Conservation (phyloP, 2,888 invertebrate genomes). For the Mayetiola destructor region DNA sequence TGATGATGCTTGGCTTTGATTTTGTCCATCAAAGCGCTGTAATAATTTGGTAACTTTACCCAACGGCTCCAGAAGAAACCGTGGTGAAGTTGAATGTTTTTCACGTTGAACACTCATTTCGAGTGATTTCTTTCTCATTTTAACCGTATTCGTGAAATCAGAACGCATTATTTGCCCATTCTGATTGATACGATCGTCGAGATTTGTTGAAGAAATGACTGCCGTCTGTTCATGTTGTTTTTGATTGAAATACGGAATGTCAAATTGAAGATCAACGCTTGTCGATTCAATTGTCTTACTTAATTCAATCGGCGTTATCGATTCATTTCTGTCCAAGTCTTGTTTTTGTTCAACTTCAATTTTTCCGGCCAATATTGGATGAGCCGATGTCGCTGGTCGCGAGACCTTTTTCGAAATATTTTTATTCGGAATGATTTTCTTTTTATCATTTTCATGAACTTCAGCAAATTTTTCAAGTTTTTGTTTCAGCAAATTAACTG, state of each 20-base stretch:
- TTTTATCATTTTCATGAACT: constrained; percentile 16
- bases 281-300: neutral
- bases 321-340: neutral
- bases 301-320: neutral
- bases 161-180: constrained; percentile 31
- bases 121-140: constrained; percentile 34
- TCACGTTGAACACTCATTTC: constrained; percentile 31
- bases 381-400: neutral
- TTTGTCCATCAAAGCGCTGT: constrained; percentile 25
- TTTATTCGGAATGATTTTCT: neutral
- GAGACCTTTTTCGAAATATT: neutral
- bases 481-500: constrained; percentile 27
- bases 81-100: constrained; percentile 20
- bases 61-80: constrained; percentile 23
- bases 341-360: neutral
- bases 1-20: neutral
- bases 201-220: neutral
- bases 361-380: neutral
- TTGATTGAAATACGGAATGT: neutral
- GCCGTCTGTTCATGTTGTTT: neutral
- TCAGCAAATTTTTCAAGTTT: constrained; percentile 32
- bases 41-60: constrained; percentile 33
- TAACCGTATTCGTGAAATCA: constrained; percentile 33
- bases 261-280: neutral
- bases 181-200: constrained; percentile 7